Conservation (phyloP, 2,113 vertebrate species). For the Daubentonia madagascariensis region DNA sequence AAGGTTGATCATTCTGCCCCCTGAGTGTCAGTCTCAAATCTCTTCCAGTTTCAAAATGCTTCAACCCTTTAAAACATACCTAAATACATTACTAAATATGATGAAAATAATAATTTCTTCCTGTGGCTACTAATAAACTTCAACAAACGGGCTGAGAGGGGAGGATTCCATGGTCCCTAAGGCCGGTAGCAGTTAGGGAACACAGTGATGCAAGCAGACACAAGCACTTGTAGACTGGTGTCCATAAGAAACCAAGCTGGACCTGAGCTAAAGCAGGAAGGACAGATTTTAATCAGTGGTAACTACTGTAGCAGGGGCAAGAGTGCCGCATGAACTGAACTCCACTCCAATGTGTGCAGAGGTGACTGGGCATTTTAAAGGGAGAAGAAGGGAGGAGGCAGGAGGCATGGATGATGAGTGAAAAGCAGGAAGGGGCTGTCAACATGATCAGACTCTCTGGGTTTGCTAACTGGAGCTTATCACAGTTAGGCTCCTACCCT, state of each 20-base stretch:
- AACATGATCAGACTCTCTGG: neutral
- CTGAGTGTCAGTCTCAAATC: neutral
- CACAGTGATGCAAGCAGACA: too few relatives aligned
- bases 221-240: neutral
- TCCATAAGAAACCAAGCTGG: neutral
- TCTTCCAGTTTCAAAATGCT: conserved; percentile 14
- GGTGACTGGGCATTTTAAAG: neutral
- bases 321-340: too few relatives aligned
- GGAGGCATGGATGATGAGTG: neutral
- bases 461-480: neutral
- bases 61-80: neutral
- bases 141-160: neutral
- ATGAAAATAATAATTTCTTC: neutral
- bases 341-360: neutral
- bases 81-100: neutral
- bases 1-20: neutral
- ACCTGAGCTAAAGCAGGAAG: neutral
- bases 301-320: neutral
- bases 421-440: neutral
- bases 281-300: neutral
- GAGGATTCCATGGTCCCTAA: neutral
- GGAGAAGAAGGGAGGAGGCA: neutral
- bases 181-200: too few relatives aligned
- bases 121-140: neutral
- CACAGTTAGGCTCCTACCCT: neutral